Percentiles rank a stretch among this genome's conserved stretches.
phyloP scores from a whole-genome alignment of 2,797 vertebrate genomes.

The Gypaetus barbatus region DNA sequence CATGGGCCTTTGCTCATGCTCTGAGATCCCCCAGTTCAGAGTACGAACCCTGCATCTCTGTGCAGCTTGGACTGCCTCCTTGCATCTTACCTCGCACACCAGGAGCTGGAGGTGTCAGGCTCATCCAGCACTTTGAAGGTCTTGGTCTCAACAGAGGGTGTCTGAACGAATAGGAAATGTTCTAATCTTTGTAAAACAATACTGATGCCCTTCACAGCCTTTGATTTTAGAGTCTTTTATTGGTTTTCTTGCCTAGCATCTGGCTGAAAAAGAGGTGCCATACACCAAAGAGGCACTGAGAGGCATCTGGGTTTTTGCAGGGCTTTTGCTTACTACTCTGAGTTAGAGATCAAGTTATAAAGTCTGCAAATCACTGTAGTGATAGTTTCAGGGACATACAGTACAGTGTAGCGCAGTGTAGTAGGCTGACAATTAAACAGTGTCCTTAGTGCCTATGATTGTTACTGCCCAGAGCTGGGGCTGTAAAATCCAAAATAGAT shows the following conservation, averaged over 20 bases:
- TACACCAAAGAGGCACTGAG: background rate
- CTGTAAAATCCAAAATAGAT: background rate
- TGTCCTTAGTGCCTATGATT: background rate
- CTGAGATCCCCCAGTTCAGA: background rate
- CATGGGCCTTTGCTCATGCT: background rate
- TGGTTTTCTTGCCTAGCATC: background rate
- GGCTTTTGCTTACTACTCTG: background rate
- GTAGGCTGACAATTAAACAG: background rate
- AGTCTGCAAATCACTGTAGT: background rate
- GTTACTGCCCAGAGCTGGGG: background rate
- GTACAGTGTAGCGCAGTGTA: background rate
- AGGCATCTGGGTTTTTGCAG: background rate
- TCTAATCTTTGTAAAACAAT: background rate
- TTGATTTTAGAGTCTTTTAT: background rate
- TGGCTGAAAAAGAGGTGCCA: background rate
- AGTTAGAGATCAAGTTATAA: background rate
- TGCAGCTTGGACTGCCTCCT: background rate
- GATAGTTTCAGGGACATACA: background rate
- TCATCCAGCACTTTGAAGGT: background rate
- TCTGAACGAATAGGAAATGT: background rate
- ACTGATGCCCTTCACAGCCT: background rate
- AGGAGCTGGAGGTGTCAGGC: background rate
- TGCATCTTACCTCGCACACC: background rate
- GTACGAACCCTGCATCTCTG: accelerated
- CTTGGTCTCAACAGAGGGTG: background rate